A percentile compares a stretch with the other conserved stretches of the same genome.
phyloP scores from a whole-genome alignment of 2,888 invertebrate species.

The Mesorhabditis sp. region DNA sequence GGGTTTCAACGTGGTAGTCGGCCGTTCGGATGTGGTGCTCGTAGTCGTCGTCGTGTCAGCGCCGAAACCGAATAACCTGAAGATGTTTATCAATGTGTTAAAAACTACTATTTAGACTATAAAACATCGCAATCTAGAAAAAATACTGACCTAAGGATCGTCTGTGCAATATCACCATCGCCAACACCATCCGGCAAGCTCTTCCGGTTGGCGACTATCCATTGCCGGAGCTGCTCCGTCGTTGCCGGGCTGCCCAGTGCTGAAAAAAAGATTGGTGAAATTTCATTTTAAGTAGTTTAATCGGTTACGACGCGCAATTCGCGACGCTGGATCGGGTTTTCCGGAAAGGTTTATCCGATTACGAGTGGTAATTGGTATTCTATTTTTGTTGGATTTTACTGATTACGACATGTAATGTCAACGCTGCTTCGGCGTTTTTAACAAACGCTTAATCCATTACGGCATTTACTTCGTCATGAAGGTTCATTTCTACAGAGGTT shows the following conservation, averaged over 20 bases:
- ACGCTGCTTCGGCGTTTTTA: no score
- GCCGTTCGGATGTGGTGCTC: background rate
- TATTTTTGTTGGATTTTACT: no score
- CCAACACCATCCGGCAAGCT: slow-evolving; percentile 29
- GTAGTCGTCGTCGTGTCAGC: slow-evolving; percentile 14
- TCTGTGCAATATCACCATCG: slow-evolving; percentile 41
- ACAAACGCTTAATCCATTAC: no score
- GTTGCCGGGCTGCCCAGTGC: slow-evolving; percentile 31
- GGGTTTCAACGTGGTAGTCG: slow-evolving; percentile 7
- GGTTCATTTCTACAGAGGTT: no score
- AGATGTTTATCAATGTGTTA: background rate
- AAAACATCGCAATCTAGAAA: background rate
- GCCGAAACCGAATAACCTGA: slow-evolving; percentile 7
- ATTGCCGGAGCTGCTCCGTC: slow-evolving; percentile 49
- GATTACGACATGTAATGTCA: no score
- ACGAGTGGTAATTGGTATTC: no score
- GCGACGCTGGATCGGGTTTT: no score
- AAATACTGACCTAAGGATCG: slow-evolving; percentile 31
- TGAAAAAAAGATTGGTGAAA: background rate
- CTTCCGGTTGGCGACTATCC: slow-evolving; percentile 48
- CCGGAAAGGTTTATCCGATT: no score
- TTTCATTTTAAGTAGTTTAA: background rate
- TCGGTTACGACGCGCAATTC: background rate
- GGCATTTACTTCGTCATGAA: no score
- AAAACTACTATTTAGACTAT: background rate